Evolutionary conservation across 2,113 vertebrate species (phyloP), one percentile per base, ranked within the genome.

Genomic region (Chloebia gouldiae): DNA sequence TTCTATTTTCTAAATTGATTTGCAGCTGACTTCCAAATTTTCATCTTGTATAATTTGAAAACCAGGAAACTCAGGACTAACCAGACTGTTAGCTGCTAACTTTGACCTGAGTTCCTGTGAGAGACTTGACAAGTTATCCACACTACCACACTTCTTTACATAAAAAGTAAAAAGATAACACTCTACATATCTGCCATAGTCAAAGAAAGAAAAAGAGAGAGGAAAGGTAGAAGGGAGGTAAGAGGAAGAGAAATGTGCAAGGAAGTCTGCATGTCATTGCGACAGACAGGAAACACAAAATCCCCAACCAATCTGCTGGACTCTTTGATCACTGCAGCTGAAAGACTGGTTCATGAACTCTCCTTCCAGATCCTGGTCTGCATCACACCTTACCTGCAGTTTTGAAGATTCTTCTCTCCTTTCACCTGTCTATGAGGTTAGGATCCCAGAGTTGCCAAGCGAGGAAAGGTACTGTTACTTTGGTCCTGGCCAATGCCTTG

Each of bases 401-500:
- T 50, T 42, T 50, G 35, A 16, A 50, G 35, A 31, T 20, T 30
- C 5, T 4, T 28, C 42, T 49, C 47, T 49, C 28, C 9, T 40
- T 76, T 50, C 35, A 18, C 15, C 13, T 35, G 10, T 65, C 60
- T 66, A 21, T 0, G 0, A 42, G 25, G 25, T 25, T 35, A 50
- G 44, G 16, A 66, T 75, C 42, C 8, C 42, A 30, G 13, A 30
- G 19, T 30, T 37, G 13, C 17, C 44, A 59, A 0, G 0, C 50
- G 21, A 57, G 25, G 44, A 59, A 25, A 66, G 16, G 25, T 16
- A 40, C 20, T 24, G n/a, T 50, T 21, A 17, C 13, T 31, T 7
- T 31, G 17, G 61, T 50, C 16, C 11, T 0, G 0, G 13, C 8
- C 31, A 66, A 9, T 44, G 31, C 11, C 53, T 68, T 0, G 0